Base-by-base conservation (phyloP, 2,888 invertebrate genomes). In the Anticlea derivata region DNA sequence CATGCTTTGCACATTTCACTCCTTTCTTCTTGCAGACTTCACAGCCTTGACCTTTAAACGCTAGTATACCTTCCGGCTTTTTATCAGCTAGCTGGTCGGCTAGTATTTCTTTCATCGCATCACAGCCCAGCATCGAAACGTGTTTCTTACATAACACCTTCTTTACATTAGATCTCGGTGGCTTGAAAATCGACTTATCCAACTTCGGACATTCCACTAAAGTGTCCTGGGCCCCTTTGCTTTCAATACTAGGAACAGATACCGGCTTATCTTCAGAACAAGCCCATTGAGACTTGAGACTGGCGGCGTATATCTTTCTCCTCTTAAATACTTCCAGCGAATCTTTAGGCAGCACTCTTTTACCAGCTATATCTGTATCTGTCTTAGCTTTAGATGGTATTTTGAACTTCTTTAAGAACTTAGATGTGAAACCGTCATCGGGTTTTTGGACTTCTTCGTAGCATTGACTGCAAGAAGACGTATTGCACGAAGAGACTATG, bases 241-340 rank as follows among this genome's bases (percentile, higher is more conserved):
- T 70, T 20, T 70, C 66, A 10, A 40, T 50, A 51, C 73, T 77
- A 0, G 69, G 67, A 0, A 60, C 54, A 7, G 60, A 60, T 12
- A 59, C 60, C 1, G 50, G 58, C 20, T 47, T 49, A 22, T 65
- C 60, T 1, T 62, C 59, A 20, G 46, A 37, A 11, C 48, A 30
- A 1, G 43, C 46, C 84, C 84, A 84, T 39, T 73, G 66, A 0
- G 70, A 61, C 47, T 73, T 83, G 12, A 72, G 70, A 33, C 73
- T 77, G 0, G 45, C 17, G 1, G 82, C 78, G 31, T 86, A 83
- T 7, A 78, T 43, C 56, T 73, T 78, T 50, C 87, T 70, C 37
- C 60, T 77, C 38, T 67, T 86, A 12, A 67, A 77, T 1, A 87
- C 87, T 70, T 80, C 83, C 0, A 84, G 46, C 1, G 88, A 87